Evolutionary conservation across 2,797 vertebrate species (phyloP).

Genomic region (Catamblyrhynchus diadema): DNA sequence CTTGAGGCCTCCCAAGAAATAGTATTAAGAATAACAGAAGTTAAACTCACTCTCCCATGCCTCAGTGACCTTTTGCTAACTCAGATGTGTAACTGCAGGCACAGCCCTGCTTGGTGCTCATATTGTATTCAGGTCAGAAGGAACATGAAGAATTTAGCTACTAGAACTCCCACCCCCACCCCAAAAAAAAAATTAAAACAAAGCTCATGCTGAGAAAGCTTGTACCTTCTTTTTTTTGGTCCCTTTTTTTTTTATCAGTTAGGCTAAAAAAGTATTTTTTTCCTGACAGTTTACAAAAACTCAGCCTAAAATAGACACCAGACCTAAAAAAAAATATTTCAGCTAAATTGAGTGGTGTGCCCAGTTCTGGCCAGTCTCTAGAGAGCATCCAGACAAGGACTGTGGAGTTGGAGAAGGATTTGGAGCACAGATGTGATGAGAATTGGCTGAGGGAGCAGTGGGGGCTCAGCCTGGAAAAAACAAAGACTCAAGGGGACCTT

Average conservation of each 20-base stretch:
- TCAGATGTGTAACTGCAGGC: neutral
- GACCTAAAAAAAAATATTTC: neutral
- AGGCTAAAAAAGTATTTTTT: neutral
- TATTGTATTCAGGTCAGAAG: neutral
- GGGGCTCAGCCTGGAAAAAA: too few species aligned
- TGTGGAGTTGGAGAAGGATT: neutral
- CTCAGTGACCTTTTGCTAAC: neutral
- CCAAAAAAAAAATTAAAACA: neutral
- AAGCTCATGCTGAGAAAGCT: neutral
- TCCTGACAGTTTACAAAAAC: neutral
- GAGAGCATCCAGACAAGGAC: neutral
- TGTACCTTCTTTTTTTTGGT: too few species aligned
- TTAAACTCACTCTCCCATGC: neutral
- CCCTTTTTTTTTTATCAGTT: too few species aligned
- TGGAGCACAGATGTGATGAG: neutral
- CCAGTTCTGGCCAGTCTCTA: neutral
- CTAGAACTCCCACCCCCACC: neutral
- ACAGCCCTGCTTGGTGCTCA: neutral
- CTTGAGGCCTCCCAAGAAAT: neutral
- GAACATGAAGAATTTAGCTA: neutral
- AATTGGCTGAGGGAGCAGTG: too few species aligned
- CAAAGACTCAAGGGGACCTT: neutral
- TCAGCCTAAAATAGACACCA: neutral
- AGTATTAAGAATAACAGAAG: neutral
- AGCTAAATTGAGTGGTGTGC: rapidly evolving